phyloP scores from a whole-genome alignment of 1,140 invertebrate species.

The Zaprionus kolodkinae region DNA sequence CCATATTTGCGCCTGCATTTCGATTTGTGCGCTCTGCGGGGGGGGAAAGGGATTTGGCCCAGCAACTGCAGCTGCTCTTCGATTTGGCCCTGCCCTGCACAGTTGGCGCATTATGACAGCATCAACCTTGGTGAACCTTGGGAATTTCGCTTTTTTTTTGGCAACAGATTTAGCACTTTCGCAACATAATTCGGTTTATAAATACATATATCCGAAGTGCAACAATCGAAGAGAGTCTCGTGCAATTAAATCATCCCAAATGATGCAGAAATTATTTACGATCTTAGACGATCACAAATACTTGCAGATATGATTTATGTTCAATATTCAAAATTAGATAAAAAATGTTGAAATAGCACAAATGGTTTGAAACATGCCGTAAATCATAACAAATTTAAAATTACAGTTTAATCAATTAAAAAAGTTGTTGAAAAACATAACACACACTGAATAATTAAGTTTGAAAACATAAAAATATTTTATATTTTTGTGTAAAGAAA shows the following conservation, averaged over 20 bases:
- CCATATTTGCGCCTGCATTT: slow-evolving; percentile 35
- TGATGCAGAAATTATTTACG: not conserved
- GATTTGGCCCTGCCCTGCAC: slow-evolving; percentile 20
- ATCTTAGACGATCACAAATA: not conserved
- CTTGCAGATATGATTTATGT: not conserved
- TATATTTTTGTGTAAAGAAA: not conserved
- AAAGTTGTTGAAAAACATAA: not conserved
- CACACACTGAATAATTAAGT: not conserved
- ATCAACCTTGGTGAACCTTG: slow-evolving; percentile 24
- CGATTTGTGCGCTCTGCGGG: slow-evolving; percentile 11
- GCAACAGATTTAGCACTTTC: slow-evolving; percentile 33
- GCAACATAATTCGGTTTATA: slow-evolving; percentile 42
- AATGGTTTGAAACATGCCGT: not conserved
- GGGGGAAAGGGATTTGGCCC: not conserved
- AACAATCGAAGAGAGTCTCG: not conserved
- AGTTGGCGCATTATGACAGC: slow-evolving; percentile 14
- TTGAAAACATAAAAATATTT: not conserved
- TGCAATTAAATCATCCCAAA: not conserved
- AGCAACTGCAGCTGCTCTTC: not conserved
- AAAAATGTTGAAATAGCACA: not conserved
- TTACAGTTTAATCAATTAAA: not conserved
- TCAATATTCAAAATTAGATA: not conserved
- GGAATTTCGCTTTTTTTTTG: slow-evolving; percentile 15
- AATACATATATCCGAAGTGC: slow-evolving; percentile 26
- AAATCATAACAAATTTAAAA: not conserved